Base-by-base conservation (phyloP, 1,140 invertebrate species). In the Pissodes strobi region DNA sequence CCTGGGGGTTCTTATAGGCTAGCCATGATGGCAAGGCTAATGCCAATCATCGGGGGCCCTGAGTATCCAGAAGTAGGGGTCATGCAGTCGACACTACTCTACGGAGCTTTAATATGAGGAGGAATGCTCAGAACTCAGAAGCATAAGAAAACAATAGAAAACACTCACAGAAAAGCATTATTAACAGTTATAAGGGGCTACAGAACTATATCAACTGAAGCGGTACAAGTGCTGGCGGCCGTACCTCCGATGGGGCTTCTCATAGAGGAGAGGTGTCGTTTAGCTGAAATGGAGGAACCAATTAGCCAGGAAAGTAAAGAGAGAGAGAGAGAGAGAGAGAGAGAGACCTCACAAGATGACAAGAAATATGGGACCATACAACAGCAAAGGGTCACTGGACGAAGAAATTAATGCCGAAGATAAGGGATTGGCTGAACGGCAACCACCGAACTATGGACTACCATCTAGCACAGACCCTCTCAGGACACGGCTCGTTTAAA, bases 391-490 rank as follows among this genome's bases (percentile, higher is more conserved):
- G 49, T 12, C 63, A 55, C 46, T 71, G 71, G 68, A 73, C 71
- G 2, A 49, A 43, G 10, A 53, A 27, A 37, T 34, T 72, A n/a
- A 70, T 72, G 5, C 52, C 58, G 6, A 34, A 70, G 15, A 49
- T 72, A 1, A 59, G 18, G 34, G n/a, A 13, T 0, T 72, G 70
- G 70, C 15, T 64, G 1, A 27, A 52, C 12, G 48, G 64, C 27
- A 45, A 64, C 30, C 58, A 69, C 39, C 57, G 67, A 9, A 12
- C 55, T n/a, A 46, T 63, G 9, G 55, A 61, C 9, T 71, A 63
- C 41, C 69, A 66, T 51, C 22, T 69, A 4, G 66, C 69, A n/a
- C 69, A 71, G 56, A 39, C 56, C 13, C 55, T 71, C 8, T 66
- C 60, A 0, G 67, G 62, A 25, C 71, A 72, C 41, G 65, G 68